A percentile compares a stretch with the other conserved stretches of the same genome.
These are phyloP conservation scores for Sprattus sprattus DNA, from an alignment of 2,113 vertebrate genomes.

Conservation along the genomic window DNA sequence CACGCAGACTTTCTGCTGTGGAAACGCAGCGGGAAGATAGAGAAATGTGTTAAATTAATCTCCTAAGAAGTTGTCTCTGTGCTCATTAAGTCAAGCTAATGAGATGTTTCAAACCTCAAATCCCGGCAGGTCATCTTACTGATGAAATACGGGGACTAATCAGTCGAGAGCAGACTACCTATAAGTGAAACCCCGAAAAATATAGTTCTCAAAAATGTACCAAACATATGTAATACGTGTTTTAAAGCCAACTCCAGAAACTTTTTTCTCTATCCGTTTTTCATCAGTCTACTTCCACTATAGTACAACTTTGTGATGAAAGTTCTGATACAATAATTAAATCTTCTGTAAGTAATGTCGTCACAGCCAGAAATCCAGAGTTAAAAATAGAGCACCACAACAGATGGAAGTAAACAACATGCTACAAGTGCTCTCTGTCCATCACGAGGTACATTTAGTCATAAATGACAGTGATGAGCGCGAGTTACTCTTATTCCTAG, in stretches of 20 bases:
- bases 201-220: neutral
- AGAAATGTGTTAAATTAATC: constrained; percentile 61
- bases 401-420: too few species aligned
- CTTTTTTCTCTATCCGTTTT: neutral
- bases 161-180: too few species aligned
- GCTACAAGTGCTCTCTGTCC: too few species aligned
- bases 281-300: neutral
- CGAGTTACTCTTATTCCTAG: too few species aligned
- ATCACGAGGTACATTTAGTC: too few species aligned
- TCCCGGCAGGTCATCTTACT: constrained; percentile 57
- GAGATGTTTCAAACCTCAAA: constrained; percentile 53
- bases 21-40: constrained; percentile 30
- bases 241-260: too few species aligned
- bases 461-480: neutral
- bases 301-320: too few species aligned
- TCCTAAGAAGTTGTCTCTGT: constrained; percentile 58
- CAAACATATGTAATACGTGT: neutral
- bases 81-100: constrained; percentile 67
- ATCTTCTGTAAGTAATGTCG: too few species aligned
- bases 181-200: too few species aligned
- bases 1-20: neutral
- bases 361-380: too few species aligned
- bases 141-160: neutral
- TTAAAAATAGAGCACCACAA: too few species aligned
- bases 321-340: too few species aligned